Evolutionary conservation across 2,113 vertebrate genomes (phyloP), one percentile per base, ranked within the genome.

Genomic region (Columbina picui): DNA sequence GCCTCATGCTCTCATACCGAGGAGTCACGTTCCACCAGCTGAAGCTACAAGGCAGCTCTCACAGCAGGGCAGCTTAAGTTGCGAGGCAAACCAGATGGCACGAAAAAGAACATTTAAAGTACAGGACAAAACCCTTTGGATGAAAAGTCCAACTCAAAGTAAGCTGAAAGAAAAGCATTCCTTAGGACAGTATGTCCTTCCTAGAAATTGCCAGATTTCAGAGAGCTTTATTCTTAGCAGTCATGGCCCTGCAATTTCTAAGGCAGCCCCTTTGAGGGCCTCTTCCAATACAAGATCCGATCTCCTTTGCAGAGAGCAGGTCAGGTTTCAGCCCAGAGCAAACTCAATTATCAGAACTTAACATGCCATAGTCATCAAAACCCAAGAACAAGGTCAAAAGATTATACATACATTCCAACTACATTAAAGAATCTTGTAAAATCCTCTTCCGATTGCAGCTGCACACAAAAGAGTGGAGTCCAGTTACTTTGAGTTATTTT

Each of bases 281-380:
- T 90, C 71, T 84, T 81, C 56, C 63, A 86, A 41, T 1, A 41
- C 36, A 84, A 89, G 82, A 88, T 74, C 49, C 69, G 70, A 89
- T 61, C 36, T 68, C 55, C 52, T 95, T 57, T 92, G 34, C 41
- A 59, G n/a, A 67, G 41, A 78, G 53, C 21, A 88, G 93, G 79
- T 95, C 92, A 81, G 79, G 64, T 94, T 97, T 96, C 93, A 92
- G 85, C 83, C 93, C 52, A 77, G 12, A 91, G 92, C 75, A 95
- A 93, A 86, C 56, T 52, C 30, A 93, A 87, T 93, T 95, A 97
- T 52, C 83, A 88, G 76, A 79, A 94, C 52, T 93, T 93, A 96
- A 86, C 87, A 90, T 90, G 71, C 75, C 68, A 43, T 1, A 81
- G 79, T 88, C 78, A 86, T 77, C 82, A 95, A 94, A 94, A 95